A percentile compares a stretch with the other conserved stretches of the same genome.
These are phyloP conservation scores for Leptopilina boulardi DNA, from an alignment of 1,140 invertebrate species.

Conservation along the genomic window DNA sequence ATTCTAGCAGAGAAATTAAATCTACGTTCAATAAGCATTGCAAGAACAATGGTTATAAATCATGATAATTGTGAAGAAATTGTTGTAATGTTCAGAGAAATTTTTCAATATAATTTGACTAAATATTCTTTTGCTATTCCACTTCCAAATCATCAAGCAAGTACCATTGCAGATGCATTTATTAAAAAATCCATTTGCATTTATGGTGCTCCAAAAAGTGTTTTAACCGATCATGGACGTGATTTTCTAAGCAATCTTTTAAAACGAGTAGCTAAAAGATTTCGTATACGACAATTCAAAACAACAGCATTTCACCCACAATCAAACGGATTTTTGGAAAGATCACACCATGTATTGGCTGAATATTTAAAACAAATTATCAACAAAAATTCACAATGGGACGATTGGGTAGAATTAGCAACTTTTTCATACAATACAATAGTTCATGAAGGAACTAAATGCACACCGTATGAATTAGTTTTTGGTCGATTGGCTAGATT, in stretches of 20 bases:
- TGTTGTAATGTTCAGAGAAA: too few species aligned
- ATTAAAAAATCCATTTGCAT: not conserved
- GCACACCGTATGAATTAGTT: slow-evolving; percentile 43
- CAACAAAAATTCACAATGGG: slow-evolving; percentile 34
- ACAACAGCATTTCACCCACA: slow-evolving; percentile 58
- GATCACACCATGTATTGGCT: slow-evolving; percentile 49
- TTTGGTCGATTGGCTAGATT: too few species aligned
- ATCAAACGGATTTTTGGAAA: slow-evolving; percentile 58
- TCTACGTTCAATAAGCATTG: too few species aligned
- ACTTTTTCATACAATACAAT: slow-evolving; percentile 30
- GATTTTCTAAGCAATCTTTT: too few species aligned
- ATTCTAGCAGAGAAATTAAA: too few species aligned
- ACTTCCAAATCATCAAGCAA: not conserved
- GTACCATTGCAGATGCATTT: slow-evolving; percentile 45
- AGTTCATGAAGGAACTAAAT: slow-evolving; percentile 35
- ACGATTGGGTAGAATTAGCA: slow-evolving; percentile 32
- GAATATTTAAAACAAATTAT: slow-evolving; percentile 53
- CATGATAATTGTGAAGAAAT: too few species aligned
- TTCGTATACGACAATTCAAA: slow-evolving; percentile 56
- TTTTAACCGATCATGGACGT: slow-evolving; percentile 62
- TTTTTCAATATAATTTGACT: slow-evolving; percentile 44
- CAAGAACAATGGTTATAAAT: too few species aligned
- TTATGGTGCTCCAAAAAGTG: slow-evolving; percentile 48
- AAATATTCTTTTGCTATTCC: slow-evolving; percentile 50
- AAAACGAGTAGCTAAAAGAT: slow-evolving; percentile 38